These are phyloP conservation scores for Diachrysia chrysitis DNA, from an alignment of 2,888 invertebrate species.

Conservation along the genomic window DNA sequence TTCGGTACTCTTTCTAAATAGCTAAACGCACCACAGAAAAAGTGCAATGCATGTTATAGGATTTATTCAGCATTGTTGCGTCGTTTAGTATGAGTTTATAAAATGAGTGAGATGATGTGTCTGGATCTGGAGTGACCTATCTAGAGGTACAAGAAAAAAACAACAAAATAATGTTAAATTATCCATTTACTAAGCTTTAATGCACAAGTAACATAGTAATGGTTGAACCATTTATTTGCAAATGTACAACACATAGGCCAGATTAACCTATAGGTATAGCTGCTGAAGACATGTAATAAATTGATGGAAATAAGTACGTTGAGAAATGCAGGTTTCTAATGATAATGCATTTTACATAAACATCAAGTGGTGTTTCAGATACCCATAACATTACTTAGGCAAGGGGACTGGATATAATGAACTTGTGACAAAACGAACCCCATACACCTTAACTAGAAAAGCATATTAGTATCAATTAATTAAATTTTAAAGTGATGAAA, in stretches of 20 bases:
- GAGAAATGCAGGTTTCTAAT: not conserved
- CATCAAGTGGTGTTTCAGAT: slow-evolving; percentile 7
- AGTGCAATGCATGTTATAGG: no score
- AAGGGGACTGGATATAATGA: not conserved
- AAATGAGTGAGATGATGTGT: no score
- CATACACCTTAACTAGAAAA: slow-evolving; percentile 5
- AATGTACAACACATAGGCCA: slow-evolving; percentile 79
- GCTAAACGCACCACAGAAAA: no score
- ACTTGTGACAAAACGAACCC: not conserved
- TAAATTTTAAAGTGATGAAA: not conserved
- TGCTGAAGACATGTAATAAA: slow-evolving; percentile 51
- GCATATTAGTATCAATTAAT: slow-evolving; percentile 9
- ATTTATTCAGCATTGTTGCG: no score
- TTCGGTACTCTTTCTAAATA: no score
- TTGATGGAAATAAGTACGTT: slow-evolving; percentile 14
- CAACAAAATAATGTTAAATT: slow-evolving; percentile 52
- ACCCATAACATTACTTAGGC: not conserved
- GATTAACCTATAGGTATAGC: slow-evolving; percentile 48
- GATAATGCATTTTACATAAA: slow-evolving; percentile 23
- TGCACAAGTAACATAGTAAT: slow-evolving; percentile 82
- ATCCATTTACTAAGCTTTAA: slow-evolving; percentile 87
- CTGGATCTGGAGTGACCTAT: no score
- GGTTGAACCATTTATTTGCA: slow-evolving; percentile 79
- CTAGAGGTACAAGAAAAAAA: slow-evolving; percentile 9
- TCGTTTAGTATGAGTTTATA: no score